Conservation (phyloP, 1,140 invertebrate genomes). For the Carcinoscorpius rotundicauda region DNA sequence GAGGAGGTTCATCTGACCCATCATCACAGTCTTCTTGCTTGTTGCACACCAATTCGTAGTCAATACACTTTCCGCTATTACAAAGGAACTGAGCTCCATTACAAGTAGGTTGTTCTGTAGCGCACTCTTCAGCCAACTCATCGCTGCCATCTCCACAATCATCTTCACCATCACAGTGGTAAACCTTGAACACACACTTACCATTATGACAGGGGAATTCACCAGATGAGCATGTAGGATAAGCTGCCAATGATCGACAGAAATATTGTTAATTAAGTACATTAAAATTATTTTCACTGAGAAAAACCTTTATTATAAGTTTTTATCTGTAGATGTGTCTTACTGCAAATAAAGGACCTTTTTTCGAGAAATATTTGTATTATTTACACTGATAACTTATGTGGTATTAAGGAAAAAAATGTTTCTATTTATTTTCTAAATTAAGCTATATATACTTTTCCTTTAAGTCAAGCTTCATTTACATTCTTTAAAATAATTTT, state of each 20-base stretch:
- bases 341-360: no score
- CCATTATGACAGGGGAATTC: conserved; percentile 91
- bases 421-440: no score
- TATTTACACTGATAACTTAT: no score
- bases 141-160: conserved; percentile 66
- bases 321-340: no score
- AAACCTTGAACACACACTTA: conserved; percentile 78
- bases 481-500: no score
- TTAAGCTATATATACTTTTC: no score
- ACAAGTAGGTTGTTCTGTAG: conserved; percentile 59
- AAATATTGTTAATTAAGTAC: no score
- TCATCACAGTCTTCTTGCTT: conserved; percentile 85
- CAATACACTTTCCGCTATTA: conserved; percentile 70
- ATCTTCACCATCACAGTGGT: conserved; percentile 78
- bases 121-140: conserved; percentile 15
- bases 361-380: no score
- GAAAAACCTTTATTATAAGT: no score
- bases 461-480: no score
- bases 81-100: conserved; percentile 66
- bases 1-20: conserved; percentile 83
- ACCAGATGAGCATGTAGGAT: conserved; percentile 51
- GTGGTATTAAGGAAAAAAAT: no score
- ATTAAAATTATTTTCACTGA: no score
- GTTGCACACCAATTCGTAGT: conserved; percentile 75
- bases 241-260: conserved; percentile 20